phyloP scores from a whole-genome alignment of 2,888 invertebrate species.

The Meiosimyza platycephala region DNA sequence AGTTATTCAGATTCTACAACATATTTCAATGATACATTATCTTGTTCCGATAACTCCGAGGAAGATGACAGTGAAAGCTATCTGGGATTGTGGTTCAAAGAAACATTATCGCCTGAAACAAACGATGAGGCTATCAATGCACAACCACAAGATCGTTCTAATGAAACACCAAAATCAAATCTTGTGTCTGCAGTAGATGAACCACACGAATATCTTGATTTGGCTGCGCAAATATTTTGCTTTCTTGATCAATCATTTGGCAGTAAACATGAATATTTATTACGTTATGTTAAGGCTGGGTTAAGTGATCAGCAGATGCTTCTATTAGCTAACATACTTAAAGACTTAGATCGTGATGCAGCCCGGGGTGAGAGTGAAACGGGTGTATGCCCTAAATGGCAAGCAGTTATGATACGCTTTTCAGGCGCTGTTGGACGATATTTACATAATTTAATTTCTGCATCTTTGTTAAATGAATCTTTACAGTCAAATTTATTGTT shows the following conservation, averaged over 20 bases:
- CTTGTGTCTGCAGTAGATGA: constrained; percentile 83
- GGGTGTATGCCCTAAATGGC: constrained; percentile 65
- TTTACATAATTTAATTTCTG: constrained; percentile 78
- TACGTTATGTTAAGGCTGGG: constrained; percentile 75
- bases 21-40: constrained; percentile 94
- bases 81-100: constrained; percentile 92
- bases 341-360: constrained; percentile 91
- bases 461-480: constrained; percentile 74
- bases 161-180: constrained; percentile 66
- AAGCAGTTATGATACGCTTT: constrained; percentile 65
- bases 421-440: constrained; percentile 66
- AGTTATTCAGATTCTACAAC: constrained; percentile 93
- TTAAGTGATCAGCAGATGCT: constrained; percentile 89
- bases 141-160: constrained; percentile 70
- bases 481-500: constrained; percentile 79
- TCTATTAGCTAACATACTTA: constrained; percentile 86
- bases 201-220: constrained; percentile 86
- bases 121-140: constrained; percentile 70
- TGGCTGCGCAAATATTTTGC: constrained; percentile 88
- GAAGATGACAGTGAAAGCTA: constrained; percentile 75
- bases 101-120: constrained; percentile 81
- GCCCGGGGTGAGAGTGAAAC: constrained; percentile 78
- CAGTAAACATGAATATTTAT: constrained; percentile 70
- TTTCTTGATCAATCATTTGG: constrained; percentile 84
- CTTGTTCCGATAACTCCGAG: constrained; percentile 91